Evolutionary conservation across 2,888 invertebrate species (phyloP), one percentile per base, ranked within the genome.

Genomic region (Ernsta delagoae): DNA sequence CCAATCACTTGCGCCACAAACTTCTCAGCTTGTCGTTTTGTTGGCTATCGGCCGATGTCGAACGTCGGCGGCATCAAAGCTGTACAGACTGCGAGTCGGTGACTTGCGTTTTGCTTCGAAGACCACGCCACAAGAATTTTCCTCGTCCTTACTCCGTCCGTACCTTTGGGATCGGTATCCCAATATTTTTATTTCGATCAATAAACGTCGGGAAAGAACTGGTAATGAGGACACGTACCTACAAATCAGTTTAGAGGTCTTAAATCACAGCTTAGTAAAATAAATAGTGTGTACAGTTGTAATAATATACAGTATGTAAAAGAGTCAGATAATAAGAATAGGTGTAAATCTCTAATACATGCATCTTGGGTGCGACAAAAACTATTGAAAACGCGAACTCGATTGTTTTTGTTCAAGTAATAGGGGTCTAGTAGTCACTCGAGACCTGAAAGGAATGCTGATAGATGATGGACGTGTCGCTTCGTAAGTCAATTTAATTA

Each of bases 51-150:
- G 79, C 71, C 85, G 89, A 86, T 86, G 90, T 88, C 89, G 90
- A 90, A 87, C 84, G 91, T 87, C 90, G 92, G 92, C 89, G 79
- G 84, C 88, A 88, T 92, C 92, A 92, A 92, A 92, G 92, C 83
- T 80, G 80, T 79, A 79, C 77, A 83, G 79, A 77, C 80, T 84
- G 83, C 80, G 90, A 88, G 86, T 80, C 85, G 79, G 82, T 92
- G 92, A 92, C 91, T 90, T 77, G 86, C 89, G 77, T 81, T 90
- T 90, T 86, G 82, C 80, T 76, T 78, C 79, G 69, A 74, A 71
- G 74, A 72, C 73, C 70, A 71, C 73, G 83, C 79, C 77, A 76
- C 75, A 81, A 79, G 79, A 81, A 79, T 88, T 90, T 90, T 89
- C 89, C 90, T 88, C 79, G 76, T 79, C 61, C 67, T 60, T 60